Evolutionary conservation across 64 coral and sea anemone genomes (phyloP).

Genomic region (Cladopsammia gracilis): DNA sequence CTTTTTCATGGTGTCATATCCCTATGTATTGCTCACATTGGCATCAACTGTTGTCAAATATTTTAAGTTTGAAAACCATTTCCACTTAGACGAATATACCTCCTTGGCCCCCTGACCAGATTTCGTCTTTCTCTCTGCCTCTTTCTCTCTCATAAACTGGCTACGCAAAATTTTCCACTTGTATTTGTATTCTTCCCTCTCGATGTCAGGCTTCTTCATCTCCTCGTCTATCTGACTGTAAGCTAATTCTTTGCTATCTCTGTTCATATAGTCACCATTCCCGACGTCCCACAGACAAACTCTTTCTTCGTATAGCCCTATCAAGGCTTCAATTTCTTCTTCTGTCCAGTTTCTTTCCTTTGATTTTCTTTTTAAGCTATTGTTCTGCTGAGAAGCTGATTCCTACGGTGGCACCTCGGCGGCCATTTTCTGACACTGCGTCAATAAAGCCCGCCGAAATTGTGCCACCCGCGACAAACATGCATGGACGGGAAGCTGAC

Average conservation of each 20-base stretch:
- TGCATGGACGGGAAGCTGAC: too few relatives aligned
- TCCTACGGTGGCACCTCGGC: too few relatives aligned
- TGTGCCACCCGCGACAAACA: too few relatives aligned
- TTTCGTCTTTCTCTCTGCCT: conserved; percentile 36
- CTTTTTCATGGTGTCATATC: conserved; percentile 13
- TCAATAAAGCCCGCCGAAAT: too few relatives aligned
- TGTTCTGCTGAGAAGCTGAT: too few relatives aligned
- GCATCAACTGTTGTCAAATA: conserved; percentile 1
- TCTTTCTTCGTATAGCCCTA: conserved; percentile 15
- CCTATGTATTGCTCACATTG: conserved; percentile 11
- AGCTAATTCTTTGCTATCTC: conserved; percentile 20
- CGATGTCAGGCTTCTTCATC: neutral
- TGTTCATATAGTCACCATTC: neutral
- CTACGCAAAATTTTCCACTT: conserved; percentile 25
- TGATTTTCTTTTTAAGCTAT: too few relatives aligned
- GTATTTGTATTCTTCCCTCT: conserved; percentile 22
- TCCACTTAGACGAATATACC: conserved; percentile 30
- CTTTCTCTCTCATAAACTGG: conserved; percentile 40
- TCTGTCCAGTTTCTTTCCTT: neutral
- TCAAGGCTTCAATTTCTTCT: neutral
- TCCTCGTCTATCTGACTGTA: conserved; percentile 18
- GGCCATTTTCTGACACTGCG: too few relatives aligned
- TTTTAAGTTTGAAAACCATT: conserved; percentile 14
- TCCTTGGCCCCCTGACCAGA: conserved; percentile 7
- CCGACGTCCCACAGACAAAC: conserved; percentile 28